phyloP scores from a whole-genome alignment of 2,888 invertebrate species.

The Lasioglossum villosulum region DNA sequence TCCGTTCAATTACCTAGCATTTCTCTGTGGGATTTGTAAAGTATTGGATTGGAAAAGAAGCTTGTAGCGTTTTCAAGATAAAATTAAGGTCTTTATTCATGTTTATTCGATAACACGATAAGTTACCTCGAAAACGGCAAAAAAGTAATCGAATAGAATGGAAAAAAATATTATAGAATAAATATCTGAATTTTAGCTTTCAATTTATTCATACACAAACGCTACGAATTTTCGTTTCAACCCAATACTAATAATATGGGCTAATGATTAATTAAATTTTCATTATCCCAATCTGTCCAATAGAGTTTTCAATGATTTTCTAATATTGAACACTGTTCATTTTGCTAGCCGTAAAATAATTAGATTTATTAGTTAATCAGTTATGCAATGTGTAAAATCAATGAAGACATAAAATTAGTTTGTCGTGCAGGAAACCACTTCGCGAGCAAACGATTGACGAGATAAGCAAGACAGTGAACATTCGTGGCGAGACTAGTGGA shows the following conservation, averaged over 20 bases:
- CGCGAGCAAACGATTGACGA: background rate
- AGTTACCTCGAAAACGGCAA: too few relatives aligned
- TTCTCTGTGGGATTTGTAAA: background rate
- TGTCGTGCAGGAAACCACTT: background rate
- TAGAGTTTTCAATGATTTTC: background rate
- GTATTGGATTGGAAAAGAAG: background rate
- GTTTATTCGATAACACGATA: too few relatives aligned
- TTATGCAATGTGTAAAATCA: background rate
- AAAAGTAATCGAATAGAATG: too few relatives aligned
- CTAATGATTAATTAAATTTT: background rate
- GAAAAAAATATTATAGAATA: too few relatives aligned
- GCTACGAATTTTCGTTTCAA: too few relatives aligned
- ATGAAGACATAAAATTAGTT: background rate
- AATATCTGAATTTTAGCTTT: too few relatives aligned
- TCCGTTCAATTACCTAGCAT: background rate
- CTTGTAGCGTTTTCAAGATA: too few relatives aligned
- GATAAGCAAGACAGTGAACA: background rate
- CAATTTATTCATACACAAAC: too few relatives aligned
- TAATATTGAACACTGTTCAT: background rate
- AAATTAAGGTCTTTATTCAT: too few relatives aligned
- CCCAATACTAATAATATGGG: background rate
- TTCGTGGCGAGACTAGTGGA: background rate
- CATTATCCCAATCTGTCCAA: background rate
- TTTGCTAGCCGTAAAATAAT: too few relatives aligned
- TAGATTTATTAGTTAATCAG: too few relatives aligned